phyloP scores from a whole-genome alignment of 2,113 vertebrate species.

The Ivindomyrus marchei region DNA sequence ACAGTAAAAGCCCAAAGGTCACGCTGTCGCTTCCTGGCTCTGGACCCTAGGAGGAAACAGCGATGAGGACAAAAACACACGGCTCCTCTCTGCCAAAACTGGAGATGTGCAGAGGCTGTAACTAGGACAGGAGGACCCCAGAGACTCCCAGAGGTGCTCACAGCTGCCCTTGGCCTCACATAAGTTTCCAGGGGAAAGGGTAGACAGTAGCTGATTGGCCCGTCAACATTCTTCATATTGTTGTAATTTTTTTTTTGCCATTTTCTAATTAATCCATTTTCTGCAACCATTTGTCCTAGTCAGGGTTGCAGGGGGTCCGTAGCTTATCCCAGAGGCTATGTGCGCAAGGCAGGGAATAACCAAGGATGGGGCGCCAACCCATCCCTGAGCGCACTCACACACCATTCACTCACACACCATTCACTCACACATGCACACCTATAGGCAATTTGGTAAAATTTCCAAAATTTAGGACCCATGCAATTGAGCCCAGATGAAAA shows the following conservation, averaged over 20 bases:
- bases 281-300: neutral
- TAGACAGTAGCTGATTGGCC: neutral
- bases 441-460: neutral
- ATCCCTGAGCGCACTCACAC: neutral
- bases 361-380: neutral
- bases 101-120: neutral
- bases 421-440: neutral
- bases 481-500: neutral
- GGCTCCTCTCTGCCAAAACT: neutral
- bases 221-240: neutral
- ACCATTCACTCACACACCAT: neutral
- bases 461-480: neutral
- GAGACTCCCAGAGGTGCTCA: neutral
- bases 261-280: neutral
- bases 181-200: slow-evolving; percentile 7
- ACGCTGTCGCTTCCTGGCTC: neutral
- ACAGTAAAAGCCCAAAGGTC: neutral
- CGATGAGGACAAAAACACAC: neutral
- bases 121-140: neutral
- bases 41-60: neutral
- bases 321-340: neutral
- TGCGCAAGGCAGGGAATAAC: neutral
- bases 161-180: neutral
- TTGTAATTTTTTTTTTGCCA: neutral
- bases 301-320: neutral